Conservation (phyloP, 2,888 invertebrate species). For the Busseola fusca region DNA sequence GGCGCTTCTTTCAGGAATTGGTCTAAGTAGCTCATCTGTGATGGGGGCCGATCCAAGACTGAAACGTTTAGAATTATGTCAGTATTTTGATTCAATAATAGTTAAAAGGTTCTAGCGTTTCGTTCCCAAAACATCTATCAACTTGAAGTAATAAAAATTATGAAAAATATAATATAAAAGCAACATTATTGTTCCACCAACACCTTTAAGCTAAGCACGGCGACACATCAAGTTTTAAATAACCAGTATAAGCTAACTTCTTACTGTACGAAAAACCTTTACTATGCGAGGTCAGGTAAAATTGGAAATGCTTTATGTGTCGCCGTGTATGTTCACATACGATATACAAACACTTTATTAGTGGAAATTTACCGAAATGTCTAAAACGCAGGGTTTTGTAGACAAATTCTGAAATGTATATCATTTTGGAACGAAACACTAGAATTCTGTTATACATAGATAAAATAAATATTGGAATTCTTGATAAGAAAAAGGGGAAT, state of each 20-base stretch:
- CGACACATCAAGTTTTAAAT: background rate
- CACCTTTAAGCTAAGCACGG: background rate
- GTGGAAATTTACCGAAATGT: background rate
- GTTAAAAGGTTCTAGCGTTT: slow-evolving; percentile 24
- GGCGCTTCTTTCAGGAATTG: slow-evolving; percentile 95
- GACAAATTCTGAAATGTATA: background rate
- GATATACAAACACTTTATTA: background rate
- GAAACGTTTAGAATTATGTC: slow-evolving; percentile 67
- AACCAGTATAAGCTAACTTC: background rate
- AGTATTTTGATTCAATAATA: background rate
- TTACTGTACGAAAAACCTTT: background rate
- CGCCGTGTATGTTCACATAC: background rate
- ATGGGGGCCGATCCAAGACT: slow-evolving; percentile 96
- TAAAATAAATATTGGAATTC: slow-evolving; percentile 3
- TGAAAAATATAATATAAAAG: background rate
- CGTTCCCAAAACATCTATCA: slow-evolving; percentile 22
- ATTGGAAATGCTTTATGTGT: background rate
- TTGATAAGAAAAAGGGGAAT: slow-evolving; percentile 38
- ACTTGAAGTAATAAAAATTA: background rate
- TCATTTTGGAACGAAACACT: slow-evolving; percentile 34
- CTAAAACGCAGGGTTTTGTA: background rate
- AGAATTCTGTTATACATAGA: background rate
- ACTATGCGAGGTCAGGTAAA: background rate
- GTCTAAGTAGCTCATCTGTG: slow-evolving; percentile 97
- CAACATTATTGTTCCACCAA: background rate